Conservation (phyloP, 2,888 invertebrate genomes). For the Amblyjoppa fuscipennis region DNA sequence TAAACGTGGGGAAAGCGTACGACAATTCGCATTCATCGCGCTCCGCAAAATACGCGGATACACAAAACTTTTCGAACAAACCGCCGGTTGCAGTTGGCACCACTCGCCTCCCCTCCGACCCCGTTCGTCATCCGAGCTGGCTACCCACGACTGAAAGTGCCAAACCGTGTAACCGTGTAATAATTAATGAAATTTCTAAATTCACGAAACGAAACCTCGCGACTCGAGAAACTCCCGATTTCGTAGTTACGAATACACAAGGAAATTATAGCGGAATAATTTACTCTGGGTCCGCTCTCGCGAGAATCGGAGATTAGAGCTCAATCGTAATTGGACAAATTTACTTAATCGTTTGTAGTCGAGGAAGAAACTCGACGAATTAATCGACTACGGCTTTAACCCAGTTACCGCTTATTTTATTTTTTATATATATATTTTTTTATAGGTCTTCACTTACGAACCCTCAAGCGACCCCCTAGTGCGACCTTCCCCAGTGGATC, state of each 20-base stretch:
- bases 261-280: background rate
- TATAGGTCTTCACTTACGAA: background rate
- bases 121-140: background rate
- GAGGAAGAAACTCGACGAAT: constrained; percentile 12
- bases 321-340: constrained; percentile 6
- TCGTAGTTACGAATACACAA: background rate
- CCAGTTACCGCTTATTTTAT: background rate
- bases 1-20: constrained; percentile 47
- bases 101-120: background rate
- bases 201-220: constrained; percentile 48
- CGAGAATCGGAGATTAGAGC: background rate
- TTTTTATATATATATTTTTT: constrained; percentile 17
- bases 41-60: constrained; percentile 79
- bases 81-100: constrained; percentile 55
- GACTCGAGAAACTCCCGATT: background rate
- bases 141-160: constrained; percentile 71
- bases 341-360: background rate
- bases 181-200: constrained; percentile 82
- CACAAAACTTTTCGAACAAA: constrained; percentile 81
- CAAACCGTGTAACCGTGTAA: constrained; percentile 80
- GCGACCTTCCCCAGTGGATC: constrained; percentile 49
- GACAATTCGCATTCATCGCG: constrained; percentile 77
- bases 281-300: background rate
- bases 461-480: constrained; percentile 26
- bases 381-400: constrained; percentile 4